Percentiles rank a stretch among this genome's conserved stretches.
Evolutionary conservation across 2,113 vertebrate genomes (phyloP).

Genomic region (Cyprinodon variegatus): DNA sequence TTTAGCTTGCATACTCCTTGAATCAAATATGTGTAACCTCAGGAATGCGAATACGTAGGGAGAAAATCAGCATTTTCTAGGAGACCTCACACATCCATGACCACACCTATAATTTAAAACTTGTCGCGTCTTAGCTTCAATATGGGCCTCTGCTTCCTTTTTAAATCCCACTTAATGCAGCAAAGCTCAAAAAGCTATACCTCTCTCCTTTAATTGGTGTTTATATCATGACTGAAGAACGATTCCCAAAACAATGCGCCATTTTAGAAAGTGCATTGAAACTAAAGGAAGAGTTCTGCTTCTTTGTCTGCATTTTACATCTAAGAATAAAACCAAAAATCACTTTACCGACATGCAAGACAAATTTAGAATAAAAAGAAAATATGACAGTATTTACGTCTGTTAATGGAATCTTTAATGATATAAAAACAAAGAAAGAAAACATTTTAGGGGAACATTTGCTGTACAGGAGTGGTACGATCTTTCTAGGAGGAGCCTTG

Average conservation of each 20-base stretch:
- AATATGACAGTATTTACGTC: not conserved
- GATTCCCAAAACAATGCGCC: not conserved
- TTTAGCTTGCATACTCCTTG: not conserved
- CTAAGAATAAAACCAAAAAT: no score
- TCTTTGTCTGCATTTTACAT: not conserved
- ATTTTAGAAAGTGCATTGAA: not conserved
- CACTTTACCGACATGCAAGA: not conserved
- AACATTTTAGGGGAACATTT: not conserved
- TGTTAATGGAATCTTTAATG: not conserved
- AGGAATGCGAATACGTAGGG: conserved; percentile 22
- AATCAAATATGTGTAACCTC: conserved; percentile 58
- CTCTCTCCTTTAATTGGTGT: not conserved
- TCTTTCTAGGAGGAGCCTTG: no score
- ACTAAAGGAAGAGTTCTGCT: not conserved
- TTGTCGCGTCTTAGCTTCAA: conserved; percentile 8
- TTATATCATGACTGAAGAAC: not conserved
- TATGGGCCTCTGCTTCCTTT: conserved; percentile 4
- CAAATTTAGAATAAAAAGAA: not conserved
- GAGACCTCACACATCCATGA: not conserved
- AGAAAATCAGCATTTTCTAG: not conserved
- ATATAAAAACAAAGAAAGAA: not conserved
- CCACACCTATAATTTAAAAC: conserved; percentile 31
- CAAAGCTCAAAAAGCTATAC: not conserved
- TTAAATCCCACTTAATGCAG: conserved; percentile 13
- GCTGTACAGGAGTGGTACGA: no score